Percentiles rank a stretch among this genome's conserved stretches.
phyloP scores from a whole-genome alignment of 2,113 vertebrate genomes.

The Nesoenas mayeri region DNA sequence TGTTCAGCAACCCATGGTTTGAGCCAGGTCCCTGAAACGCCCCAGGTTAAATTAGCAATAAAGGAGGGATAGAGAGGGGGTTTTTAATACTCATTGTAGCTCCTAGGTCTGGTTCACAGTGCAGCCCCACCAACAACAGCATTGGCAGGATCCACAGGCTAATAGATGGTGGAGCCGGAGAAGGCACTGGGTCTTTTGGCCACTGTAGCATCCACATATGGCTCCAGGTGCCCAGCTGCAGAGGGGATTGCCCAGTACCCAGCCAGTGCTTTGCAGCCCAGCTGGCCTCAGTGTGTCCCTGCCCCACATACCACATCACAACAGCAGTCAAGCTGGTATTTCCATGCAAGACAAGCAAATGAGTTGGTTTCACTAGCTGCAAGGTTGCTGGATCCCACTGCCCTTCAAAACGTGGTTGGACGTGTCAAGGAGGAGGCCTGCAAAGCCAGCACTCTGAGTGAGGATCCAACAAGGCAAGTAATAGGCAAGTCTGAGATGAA shows the following conservation, averaged over 20 bases:
- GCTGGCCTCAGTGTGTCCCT: neutral
- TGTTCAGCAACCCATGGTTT: neutral
- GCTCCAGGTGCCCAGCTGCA: accelerated
- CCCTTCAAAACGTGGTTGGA: neutral
- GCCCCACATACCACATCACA: accelerated
- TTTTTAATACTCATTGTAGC: neutral
- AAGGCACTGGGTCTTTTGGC: neutral
- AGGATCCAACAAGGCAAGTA: neutral
- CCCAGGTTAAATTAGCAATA: neutral
- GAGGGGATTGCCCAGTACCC: neutral
- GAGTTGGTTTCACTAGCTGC: neutral
- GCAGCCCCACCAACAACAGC: accelerated
- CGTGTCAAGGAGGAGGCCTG: accelerated
- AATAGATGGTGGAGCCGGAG: neutral
- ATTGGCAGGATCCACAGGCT: neutral
- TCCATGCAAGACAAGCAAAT: neutral
- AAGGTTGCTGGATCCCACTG: neutral
- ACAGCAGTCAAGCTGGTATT: neutral
- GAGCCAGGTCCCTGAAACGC: neutral
- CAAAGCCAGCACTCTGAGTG: neutral
- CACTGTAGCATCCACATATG: accelerated
- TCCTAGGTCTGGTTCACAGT: neutral
- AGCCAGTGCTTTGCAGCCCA: neutral
- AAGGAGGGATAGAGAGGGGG: neutral
- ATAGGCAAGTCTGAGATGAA: neutral